A percentile compares a stretch with the other conserved stretches of the same genome.
Conservation (phyloP, 2,797 vertebrate species). For the Lithobates pipiens region DNA sequence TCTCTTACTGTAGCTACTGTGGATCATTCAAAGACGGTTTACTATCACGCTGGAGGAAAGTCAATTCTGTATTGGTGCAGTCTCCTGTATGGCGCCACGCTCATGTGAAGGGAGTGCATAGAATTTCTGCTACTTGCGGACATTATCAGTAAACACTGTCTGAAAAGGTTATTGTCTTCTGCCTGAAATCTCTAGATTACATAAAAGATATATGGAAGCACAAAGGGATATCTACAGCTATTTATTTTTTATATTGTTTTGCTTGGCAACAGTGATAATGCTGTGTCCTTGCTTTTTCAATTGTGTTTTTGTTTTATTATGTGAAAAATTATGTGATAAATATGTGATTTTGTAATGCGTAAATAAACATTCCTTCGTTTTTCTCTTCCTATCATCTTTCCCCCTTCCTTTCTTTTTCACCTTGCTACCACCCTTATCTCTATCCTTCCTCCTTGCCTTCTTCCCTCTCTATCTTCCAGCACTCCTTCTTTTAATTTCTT, state of each 20-base stretch:
- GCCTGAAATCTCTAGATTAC: neutral
- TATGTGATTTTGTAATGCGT: neutral
- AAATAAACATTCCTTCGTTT: neutral
- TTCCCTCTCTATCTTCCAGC: no score
- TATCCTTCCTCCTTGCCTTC: no score
- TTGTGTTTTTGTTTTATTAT: no score
- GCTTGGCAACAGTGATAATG: neutral
- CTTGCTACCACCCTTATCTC: neutral
- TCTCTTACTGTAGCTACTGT: neutral
- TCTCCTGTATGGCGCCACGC: neutral
- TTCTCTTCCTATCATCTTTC: neutral
- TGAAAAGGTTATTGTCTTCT: neutral
- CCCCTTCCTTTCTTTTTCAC: neutral
- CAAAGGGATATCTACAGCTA: neutral
- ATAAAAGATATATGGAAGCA: neutral
- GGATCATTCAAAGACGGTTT: slow-evolving; percentile 2
- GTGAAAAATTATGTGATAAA: neutral
- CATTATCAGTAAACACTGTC: neutral
- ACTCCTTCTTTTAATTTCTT: no score
- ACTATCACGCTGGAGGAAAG: neutral
- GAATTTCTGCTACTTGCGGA: neutral
- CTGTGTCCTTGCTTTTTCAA: neutral
- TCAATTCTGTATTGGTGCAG: neutral
- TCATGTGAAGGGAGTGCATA: neutral
- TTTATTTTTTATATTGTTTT: neutral